Conservation (phyloP, 2,888 invertebrate genomes). For the Hirtodrosophila duncani region DNA sequence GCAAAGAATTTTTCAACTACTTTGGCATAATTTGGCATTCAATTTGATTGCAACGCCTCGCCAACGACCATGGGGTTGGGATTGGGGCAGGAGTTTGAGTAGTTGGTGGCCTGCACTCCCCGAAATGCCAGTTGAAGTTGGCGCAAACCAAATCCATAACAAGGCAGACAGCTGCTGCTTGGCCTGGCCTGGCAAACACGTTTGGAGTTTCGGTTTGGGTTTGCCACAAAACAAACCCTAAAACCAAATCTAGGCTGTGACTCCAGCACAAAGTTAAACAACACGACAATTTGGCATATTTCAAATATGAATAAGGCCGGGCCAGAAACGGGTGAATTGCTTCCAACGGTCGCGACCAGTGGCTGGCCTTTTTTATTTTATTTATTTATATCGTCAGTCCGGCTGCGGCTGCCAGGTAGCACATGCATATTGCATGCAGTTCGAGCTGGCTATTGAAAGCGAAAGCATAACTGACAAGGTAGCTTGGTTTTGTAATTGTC, state of each 20-base stretch:
- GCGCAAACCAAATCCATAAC: constrained; percentile 6
- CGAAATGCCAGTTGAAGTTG: constrained; percentile 5
- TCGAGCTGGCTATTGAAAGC: constrained; percentile 69
- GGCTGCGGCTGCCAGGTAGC: constrained; percentile 5
- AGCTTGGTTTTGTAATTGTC: constrained; percentile 66
- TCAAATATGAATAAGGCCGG: constrained; percentile 7
- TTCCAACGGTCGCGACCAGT: constrained; percentile 8
- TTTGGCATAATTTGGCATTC: constrained; percentile 39
- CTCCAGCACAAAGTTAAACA: constrained; percentile 22
- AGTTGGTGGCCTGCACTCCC: constrained; percentile 11
- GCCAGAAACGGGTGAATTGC: constrained; percentile 3
- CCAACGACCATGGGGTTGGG: not conserved
- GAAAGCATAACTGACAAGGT: constrained; percentile 77
- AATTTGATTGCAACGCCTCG: constrained; percentile 25
- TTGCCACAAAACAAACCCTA: constrained; percentile 15
- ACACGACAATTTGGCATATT: constrained; percentile 2
- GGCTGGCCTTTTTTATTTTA: constrained; percentile 50
- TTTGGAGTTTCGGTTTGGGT: constrained; percentile 14
- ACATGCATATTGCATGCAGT: constrained; percentile 23
- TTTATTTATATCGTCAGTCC: constrained; percentile 9
- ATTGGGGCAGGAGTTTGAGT: no score
- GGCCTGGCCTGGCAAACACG: constrained; percentile 24
- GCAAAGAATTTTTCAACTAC: constrained; percentile 13
- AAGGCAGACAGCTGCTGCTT: constrained; percentile 32
- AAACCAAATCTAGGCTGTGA: constrained; percentile 12